These are phyloP conservation scores for Trachops cirrhosus DNA, from an alignment of 2,797 vertebrate genomes.

Conservation along the genomic window DNA sequence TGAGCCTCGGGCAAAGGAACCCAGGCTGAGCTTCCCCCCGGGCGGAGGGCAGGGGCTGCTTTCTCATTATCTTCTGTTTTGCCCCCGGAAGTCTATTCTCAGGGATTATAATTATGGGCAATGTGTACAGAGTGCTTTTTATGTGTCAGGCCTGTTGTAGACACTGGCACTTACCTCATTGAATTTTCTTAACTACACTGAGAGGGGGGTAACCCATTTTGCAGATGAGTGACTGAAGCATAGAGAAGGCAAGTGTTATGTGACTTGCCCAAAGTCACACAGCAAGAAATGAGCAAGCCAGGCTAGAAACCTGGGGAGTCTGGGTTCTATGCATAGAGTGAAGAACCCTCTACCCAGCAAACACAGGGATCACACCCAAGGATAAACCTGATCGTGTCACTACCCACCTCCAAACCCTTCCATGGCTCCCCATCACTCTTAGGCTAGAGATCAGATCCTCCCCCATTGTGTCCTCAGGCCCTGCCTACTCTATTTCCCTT, in stretches of 20 bases:
- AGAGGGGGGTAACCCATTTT: neutral
- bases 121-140: neutral
- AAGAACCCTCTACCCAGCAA: neutral
- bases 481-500: too few relatives aligned
- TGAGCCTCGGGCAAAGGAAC: neutral
- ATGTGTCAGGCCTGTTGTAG: neutral
- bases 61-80: neutral
- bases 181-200: neutral
- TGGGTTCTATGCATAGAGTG: neutral
- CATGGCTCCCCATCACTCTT: neutral
- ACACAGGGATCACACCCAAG: neutral
- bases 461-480: neutral
- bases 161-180: neutral
- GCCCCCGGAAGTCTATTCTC: neutral
- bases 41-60: neutral
- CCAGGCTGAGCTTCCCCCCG: rapidly evolving
- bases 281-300: neutral
- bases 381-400: rapidly evolving
- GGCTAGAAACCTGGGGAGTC: neutral
- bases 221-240: neutral
- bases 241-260: neutral
- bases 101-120: neutral
- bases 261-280: neutral
- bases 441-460: neutral
- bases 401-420: neutral